phyloP scores from a whole-genome alignment of 2,113 vertebrate genomes.

The Lanius collurio region DNA sequence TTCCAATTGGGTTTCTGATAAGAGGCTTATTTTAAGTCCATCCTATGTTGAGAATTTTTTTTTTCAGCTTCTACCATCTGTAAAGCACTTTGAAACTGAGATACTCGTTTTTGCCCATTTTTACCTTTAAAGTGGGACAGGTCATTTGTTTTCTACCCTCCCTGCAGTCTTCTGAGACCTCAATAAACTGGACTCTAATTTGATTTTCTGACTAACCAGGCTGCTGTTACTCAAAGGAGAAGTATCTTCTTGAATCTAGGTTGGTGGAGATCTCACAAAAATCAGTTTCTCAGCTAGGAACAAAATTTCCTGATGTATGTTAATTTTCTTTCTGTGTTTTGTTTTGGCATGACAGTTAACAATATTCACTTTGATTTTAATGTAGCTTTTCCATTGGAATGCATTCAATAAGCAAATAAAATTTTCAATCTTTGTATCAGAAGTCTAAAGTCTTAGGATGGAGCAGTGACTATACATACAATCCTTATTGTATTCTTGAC shows the following conservation, averaged over 20 bases:
- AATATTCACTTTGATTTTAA: neutral
- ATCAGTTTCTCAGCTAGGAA: neutral
- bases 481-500: neutral
- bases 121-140: neutral
- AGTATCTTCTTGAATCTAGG: neutral
- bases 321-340: neutral
- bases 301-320: conserved; percentile 41
- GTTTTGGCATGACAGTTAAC: conserved; percentile 19
- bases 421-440: conserved; percentile 3
- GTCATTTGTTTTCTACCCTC: neutral
- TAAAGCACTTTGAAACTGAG: neutral
- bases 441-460: neutral
- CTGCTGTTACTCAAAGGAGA: neutral
- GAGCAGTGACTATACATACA: neutral
- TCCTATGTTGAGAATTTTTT: neutral
- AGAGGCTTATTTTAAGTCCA: neutral
- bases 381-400: neutral
- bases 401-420: neutral
- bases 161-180: neutral
- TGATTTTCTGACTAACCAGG: neutral
- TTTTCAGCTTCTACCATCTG: neutral
- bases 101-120: rapidly evolving
- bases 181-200: neutral
- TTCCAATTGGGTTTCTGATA: neutral
- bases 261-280: conserved; percentile 16